These are phyloP conservation scores for Coregonus suidteri DNA, from an alignment of 2,797 vertebrate genomes.

Conservation along the genomic window DNA sequence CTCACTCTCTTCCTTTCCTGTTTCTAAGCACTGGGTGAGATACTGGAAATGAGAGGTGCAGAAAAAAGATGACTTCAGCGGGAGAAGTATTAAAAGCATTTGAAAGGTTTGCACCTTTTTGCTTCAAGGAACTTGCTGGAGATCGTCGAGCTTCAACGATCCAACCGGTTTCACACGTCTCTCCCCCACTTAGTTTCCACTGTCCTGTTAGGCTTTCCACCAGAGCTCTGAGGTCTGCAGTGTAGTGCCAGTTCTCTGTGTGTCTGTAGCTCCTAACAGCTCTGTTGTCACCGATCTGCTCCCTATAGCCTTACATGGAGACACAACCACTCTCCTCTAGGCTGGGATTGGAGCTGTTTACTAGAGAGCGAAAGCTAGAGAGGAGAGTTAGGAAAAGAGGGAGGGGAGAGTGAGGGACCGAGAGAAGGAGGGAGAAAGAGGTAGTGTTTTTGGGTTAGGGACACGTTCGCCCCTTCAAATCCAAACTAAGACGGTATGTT, in stretches of 20 bases:
- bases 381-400: not conserved
- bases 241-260: not conserved
- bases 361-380: not conserved
- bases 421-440: not conserved
- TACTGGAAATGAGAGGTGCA: not conserved
- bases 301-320: constrained; percentile 5
- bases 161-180: not conserved
- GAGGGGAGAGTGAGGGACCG: not conserved
- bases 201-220: not conserved
- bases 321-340: not conserved
- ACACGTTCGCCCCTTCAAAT: not conserved
- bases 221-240: not conserved
- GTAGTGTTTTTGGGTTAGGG: not conserved
- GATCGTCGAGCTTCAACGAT: not conserved
- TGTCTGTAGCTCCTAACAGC: not conserved
- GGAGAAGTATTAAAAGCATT: not conserved
- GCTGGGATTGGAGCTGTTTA: not conserved
- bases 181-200: not conserved
- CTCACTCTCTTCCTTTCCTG: not conserved
- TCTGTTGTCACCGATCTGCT: not conserved
- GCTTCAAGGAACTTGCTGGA: not conserved
- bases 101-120: not conserved
- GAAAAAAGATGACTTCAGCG: not conserved
- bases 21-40: not conserved
- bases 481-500: not conserved